phyloP scores from a whole-genome alignment of 2,888 invertebrate genomes.

The Spilarctia lutea region DNA sequence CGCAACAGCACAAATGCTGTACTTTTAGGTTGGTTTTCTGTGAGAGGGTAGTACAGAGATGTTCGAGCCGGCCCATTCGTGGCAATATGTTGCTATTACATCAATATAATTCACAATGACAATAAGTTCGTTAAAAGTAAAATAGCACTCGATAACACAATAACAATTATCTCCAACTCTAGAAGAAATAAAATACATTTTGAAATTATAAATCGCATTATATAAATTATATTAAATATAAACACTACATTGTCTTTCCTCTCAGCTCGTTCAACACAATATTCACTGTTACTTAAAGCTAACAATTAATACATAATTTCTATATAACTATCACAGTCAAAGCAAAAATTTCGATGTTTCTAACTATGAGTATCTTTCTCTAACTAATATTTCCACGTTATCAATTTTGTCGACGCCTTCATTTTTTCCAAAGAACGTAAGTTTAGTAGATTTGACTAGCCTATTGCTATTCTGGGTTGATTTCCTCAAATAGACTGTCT shows the following conservation, averaged over 20 bases:
- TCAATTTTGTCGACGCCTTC: constrained; percentile 79
- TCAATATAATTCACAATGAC: background rate
- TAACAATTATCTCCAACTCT: background rate
- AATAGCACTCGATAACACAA: background rate
- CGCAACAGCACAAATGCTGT: too few species aligned
- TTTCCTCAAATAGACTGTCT: constrained; percentile 92
- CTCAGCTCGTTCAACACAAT: constrained; percentile 30
- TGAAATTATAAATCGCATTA: constrained; percentile 12
- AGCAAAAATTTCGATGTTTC: constrained; percentile 22
- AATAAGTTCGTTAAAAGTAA: background rate
- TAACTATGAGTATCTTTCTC: constrained; percentile 74
- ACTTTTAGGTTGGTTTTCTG: too few species aligned
- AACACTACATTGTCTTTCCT: constrained; percentile 42
- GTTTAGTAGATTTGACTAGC: constrained; percentile 85
- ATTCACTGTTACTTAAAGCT: constrained; percentile 44
- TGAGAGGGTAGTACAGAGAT: too few species aligned
- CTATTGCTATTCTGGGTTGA: constrained; percentile 79
- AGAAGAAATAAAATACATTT: constrained; percentile 14
- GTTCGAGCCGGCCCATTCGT: too few species aligned
- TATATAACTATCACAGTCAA: constrained; percentile 59
- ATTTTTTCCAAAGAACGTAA: constrained; percentile 86
- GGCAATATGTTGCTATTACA: background rate
- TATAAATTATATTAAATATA: constrained; percentile 37
- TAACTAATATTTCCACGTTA: constrained; percentile 81
- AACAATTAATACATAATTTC: constrained; percentile 31